phyloP scores from a whole-genome alignment of 2,888 invertebrate species.

The Volucella inflata region DNA sequence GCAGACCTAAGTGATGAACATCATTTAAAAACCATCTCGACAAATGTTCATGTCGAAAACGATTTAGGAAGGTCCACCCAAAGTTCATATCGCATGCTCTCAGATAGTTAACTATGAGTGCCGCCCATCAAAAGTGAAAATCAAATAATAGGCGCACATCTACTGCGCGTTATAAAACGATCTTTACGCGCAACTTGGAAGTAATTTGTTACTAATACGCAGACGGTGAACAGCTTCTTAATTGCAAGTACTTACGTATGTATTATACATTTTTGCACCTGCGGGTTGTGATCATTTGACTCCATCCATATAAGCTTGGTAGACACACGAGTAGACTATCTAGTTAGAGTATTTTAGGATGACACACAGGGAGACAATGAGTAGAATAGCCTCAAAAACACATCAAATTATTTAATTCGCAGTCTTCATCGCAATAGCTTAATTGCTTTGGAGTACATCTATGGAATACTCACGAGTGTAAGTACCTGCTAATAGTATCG shows the following conservation, averaged over 20 bases:
- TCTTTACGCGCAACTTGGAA: slow-evolving; percentile 10
- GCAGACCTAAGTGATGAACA: no score
- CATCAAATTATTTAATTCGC: slow-evolving; percentile 20
- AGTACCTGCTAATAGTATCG: background rate
- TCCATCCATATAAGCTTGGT: background rate
- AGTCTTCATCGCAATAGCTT: slow-evolving; percentile 14
- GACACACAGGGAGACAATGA: background rate
- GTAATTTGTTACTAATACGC: slow-evolving; percentile 21
- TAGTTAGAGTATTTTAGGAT: background rate
- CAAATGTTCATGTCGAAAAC: no score
- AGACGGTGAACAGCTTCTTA: slow-evolving; percentile 4
- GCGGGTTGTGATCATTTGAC: slow-evolving; percentile 1
- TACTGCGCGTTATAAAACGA: background rate
- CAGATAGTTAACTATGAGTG: no score
- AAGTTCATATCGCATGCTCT: no score
- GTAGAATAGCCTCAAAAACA: background rate
- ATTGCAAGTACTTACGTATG: background rate
- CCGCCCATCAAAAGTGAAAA: no score
- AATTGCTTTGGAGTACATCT: slow-evolving; percentile 13
- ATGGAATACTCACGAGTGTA: slow-evolving; percentile 5
- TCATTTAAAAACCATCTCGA: no score
- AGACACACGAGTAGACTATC: background rate
- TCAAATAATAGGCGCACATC: background rate
- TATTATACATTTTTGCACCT: slow-evolving; percentile 2
- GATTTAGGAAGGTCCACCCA: no score